phyloP scores from a whole-genome alignment of 2,113 vertebrate genomes.

The Microcebus griseorufus region DNA sequence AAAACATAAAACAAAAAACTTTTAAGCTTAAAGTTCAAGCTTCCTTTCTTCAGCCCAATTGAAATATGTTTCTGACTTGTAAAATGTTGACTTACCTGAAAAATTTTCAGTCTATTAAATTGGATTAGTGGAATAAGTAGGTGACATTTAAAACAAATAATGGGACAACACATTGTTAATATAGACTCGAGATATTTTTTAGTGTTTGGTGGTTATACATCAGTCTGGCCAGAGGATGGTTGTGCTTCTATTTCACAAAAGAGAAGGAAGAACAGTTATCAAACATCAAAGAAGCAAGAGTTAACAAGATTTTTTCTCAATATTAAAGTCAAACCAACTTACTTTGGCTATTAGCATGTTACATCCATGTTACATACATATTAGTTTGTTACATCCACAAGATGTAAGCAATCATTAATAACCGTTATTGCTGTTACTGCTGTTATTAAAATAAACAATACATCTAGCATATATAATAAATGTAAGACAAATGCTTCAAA shows the following conservation, averaged over 20 bases:
- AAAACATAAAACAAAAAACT: background rate
- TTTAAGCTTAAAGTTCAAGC: background rate
- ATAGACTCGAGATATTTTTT: background rate
- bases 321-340: background rate
- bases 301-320: conserved; percentile 31
- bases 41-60: background rate
- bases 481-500: background rate
- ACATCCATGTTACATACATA: too few species aligned
- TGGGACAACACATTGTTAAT: background rate
- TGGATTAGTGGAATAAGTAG: background rate
- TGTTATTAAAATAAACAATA: background rate
- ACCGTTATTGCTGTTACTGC: background rate
- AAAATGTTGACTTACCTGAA: background rate
- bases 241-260: conserved; percentile 18
- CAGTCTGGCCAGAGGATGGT: background rate
- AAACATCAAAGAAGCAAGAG: conserved; percentile 31
- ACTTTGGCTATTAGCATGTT: background rate
- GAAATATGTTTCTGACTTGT: background rate
- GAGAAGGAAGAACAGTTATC: background rate
- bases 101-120: background rate
- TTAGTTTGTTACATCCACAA: background rate
- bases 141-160: background rate
- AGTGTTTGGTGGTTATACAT: background rate
- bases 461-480: background rate
- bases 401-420: background rate